Evolutionary conservation across 2,113 vertebrate species (phyloP).

Genomic region (Heptranchias perlo): DNA sequence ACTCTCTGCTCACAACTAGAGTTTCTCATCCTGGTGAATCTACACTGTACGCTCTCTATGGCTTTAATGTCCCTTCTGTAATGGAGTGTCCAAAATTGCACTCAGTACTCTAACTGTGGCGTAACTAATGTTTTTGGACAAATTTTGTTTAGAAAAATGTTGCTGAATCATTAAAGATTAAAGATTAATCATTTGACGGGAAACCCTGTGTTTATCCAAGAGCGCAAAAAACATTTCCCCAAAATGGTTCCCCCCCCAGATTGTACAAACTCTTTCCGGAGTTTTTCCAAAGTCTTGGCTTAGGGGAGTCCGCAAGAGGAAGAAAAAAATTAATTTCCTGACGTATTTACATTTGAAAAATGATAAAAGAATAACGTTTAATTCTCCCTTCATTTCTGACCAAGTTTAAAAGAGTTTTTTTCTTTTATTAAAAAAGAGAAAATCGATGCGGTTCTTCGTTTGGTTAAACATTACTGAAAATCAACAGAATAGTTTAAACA

Average conservation of each 20-base stretch:
- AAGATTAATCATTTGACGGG: neutral
- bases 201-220: neutral
- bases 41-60: too few relatives aligned
- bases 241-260: neutral
- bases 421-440: neutral
- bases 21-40: too few relatives aligned
- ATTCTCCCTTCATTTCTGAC: neutral
- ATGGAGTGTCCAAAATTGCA: neutral
- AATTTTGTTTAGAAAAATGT: neutral
- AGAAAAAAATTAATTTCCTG: neutral
- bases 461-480: neutral
- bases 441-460: neutral
- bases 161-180: neutral
- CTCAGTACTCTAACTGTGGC: neutral
- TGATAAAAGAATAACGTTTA: neutral
- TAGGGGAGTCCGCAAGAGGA: neutral
- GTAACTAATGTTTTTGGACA: neutral
- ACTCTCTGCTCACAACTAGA: too few relatives aligned
- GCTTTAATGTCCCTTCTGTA: neutral
- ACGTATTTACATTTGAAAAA: neutral
- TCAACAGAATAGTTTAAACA: slow-evolving; percentile 32
- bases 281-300: neutral
- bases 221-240: neutral
- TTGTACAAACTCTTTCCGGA: too few relatives aligned
- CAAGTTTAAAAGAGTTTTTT: neutral